Conservation (phyloP, 2,888 invertebrate species). For the Pachycephus smyrnensis region DNA sequence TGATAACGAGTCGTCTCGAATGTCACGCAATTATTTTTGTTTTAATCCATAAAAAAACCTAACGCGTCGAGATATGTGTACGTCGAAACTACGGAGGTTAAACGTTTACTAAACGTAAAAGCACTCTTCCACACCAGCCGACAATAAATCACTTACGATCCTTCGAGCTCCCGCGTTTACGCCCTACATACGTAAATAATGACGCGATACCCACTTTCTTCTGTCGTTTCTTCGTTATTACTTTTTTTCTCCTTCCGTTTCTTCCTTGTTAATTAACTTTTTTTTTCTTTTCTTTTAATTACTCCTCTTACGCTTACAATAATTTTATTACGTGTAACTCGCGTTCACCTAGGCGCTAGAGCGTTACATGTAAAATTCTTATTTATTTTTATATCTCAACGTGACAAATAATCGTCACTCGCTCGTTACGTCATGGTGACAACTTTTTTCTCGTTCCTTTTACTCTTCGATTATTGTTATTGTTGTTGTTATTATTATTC, state of each 20-base stretch:
- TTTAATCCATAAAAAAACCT: constrained; percentile 7
- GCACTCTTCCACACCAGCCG: constrained; percentile 41
- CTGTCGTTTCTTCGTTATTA: background rate
- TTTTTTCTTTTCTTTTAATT: constrained; percentile 13
- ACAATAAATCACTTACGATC: constrained; percentile 40
- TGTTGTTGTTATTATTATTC: constrained; percentile 9
- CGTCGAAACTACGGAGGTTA: constrained; percentile 33
- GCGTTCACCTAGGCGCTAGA: background rate
- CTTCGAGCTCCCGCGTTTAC: constrained; percentile 33
- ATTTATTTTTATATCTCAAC: background rate
- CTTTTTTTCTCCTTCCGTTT: constrained; percentile 16
- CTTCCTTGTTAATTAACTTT: constrained; percentile 18
- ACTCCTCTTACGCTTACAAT: constrained; percentile 12
- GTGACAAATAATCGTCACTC: background rate
- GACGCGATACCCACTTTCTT: background rate
- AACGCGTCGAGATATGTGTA: constrained; percentile 40
- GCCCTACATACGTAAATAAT: background rate
- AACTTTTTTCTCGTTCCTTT: background rate
- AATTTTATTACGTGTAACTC: background rate
- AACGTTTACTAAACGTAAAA: constrained; percentile 33
- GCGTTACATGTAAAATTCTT: background rate
- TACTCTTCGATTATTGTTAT: background rate
- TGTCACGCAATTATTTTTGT: background rate
- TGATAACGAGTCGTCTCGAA: background rate
- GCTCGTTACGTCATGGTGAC: background rate